Evolutionary conservation across 2,888 invertebrate species (phyloP).

Genomic region (Polymixis flavicincta): DNA sequence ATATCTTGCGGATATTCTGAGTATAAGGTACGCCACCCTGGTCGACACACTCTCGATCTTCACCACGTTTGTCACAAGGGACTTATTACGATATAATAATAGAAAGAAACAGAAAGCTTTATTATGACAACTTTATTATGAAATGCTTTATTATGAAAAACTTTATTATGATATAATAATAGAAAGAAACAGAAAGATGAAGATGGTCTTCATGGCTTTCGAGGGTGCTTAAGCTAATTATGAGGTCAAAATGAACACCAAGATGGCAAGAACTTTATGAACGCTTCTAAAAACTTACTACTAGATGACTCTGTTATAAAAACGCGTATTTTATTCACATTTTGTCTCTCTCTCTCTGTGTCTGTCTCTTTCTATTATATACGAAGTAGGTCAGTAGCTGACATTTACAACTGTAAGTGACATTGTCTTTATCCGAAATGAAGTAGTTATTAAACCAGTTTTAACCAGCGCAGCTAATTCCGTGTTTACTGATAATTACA

Average conservation of each 20-base stretch:
- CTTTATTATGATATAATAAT: too few relatives aligned
- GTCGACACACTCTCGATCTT: too few relatives aligned
- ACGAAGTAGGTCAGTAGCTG: background rate
- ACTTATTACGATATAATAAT: too few relatives aligned
- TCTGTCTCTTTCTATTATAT: background rate
- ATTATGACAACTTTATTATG: too few relatives aligned
- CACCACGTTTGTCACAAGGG: too few relatives aligned
- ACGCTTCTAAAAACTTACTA: background rate
- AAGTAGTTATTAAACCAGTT: conserved; percentile 9
- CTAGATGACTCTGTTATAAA: background rate
- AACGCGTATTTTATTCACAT: background rate
- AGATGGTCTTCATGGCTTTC: background rate
- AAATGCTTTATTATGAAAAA: too few relatives aligned
- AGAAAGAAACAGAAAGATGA: background rate
- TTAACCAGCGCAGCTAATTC: background rate
- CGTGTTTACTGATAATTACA: conserved; percentile 23
- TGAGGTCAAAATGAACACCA: background rate
- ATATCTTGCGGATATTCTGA: too few relatives aligned
- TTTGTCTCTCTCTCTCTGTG: background rate
- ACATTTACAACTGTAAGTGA: background rate
- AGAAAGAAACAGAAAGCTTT: too few relatives aligned
- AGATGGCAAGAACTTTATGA: background rate
- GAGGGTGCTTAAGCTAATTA: background rate
- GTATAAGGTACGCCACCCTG: too few relatives aligned
- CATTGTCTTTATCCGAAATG: conserved; percentile 19